phyloP scores from a whole-genome alignment of 2,113 vertebrate species.

The Cynocephalus volans region DNA sequence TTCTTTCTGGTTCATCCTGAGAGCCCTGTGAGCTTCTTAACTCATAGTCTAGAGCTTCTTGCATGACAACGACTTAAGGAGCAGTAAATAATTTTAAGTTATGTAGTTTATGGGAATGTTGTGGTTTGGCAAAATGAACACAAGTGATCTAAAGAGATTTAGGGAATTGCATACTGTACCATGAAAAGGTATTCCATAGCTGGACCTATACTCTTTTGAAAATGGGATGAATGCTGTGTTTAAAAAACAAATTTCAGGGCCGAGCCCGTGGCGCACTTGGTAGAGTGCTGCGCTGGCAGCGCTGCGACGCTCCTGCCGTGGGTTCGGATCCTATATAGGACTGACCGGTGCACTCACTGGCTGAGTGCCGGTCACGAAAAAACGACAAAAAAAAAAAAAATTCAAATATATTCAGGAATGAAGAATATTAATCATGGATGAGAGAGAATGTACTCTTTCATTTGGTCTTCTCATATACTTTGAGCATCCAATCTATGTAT shows the following conservation, averaged over 20 bases:
- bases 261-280: too few species aligned
- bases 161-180: background rate
- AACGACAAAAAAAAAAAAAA: background rate
- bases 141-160: background rate
- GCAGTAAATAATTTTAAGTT: conserved; percentile 61
- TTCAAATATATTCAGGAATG: background rate
- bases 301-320: too few species aligned
- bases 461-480: background rate
- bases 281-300: too few species aligned
- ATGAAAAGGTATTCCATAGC: background rate
- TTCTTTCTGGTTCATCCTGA: conserved; percentile 51
- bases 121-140: conserved; percentile 37
- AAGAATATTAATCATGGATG: background rate
- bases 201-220: background rate
- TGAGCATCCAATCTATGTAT: background rate
- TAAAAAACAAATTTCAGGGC: background rate
- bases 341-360: too few species aligned
- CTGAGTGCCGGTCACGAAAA: too few species aligned
- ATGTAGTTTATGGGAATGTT: background rate
- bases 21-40: conserved; percentile 62
- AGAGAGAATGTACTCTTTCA: background rate
- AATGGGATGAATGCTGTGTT: background rate
- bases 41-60: conserved; percentile 56
- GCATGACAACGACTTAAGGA: conserved; percentile 26
- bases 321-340: too few species aligned